Evolutionary conservation across 2,113 vertebrate species (phyloP), one percentile per base, ranked within the genome.

Genomic region (Cromileptes altivelis): DNA sequence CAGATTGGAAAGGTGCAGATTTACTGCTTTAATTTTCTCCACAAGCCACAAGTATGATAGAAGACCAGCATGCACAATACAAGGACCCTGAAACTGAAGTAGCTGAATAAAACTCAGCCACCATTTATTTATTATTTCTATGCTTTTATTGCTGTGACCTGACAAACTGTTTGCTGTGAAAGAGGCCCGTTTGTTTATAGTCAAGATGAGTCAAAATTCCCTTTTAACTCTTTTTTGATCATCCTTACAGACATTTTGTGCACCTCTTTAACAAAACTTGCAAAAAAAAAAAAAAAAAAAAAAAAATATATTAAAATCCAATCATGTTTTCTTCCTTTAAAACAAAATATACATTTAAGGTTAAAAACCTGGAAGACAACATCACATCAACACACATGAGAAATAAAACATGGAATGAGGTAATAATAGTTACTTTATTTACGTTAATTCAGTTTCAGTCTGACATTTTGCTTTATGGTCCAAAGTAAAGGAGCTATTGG

Each of bases 391-490:
- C 19, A 84, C 14, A 85, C 27, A 78, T 1, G 85, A 70, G 33
- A 75, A 40, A 40, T 52, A n/a, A 75, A 12, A 40, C 19, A 81
- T 21, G 53, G 84, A 63, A 19, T 64, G 67, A 81, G 58, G 80
- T 91, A 74, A 69, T 83, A 70, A 85, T 61, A 89, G 67, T 88
- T 82, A 91, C 61, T 93, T 95, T 94, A 91, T 93, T 94, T 76
- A 87, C 73, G 78, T 92, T 80, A 76, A 57, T 78, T 93, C 78
- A 65, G 60, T 82, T 91, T 62, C 76, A 19, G 50, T n/a, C 19
- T 70, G 88, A 93, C 73, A 89, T 85, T 82, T 80, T 87, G 88
- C 85, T 85, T 73, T 57, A 83, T 94, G 94, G 93, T 95, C 93
- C 93, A 92, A 74, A 81, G 62, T 2, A 74, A 71, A 49, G 19